These are phyloP conservation scores for Alces alces DNA, from an alignment of 2,113 vertebrate species.

Conservation along the genomic window DNA sequence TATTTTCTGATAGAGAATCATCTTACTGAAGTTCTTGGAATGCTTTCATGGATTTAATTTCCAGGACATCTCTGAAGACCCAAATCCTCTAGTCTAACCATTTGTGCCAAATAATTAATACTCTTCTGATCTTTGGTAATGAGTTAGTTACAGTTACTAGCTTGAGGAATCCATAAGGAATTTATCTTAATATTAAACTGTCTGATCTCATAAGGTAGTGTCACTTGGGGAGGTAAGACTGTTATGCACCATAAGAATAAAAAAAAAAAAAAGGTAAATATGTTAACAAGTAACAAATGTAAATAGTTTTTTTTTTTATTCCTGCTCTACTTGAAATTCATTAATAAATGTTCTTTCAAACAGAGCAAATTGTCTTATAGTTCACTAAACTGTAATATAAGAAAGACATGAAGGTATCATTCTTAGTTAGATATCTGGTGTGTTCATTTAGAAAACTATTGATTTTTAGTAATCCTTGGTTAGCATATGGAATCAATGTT, in stretches of 20 bases:
- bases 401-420: background rate
- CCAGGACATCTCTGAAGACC: background rate
- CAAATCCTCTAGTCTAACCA: background rate
- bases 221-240: background rate
- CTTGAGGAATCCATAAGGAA: background rate
- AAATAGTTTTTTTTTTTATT: background rate
- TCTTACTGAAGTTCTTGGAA: background rate
- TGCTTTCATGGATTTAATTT: background rate
- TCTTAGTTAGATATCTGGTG: background rate
- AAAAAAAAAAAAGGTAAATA: background rate
- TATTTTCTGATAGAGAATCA: background rate
- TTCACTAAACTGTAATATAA: background rate
- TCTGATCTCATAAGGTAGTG: background rate
- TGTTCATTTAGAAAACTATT: background rate
- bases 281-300: background rate
- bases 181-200: background rate
- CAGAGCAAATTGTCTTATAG: background rate
- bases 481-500: background rate
- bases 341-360: background rate
- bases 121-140: background rate
- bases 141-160: background rate
- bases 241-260: background rate
- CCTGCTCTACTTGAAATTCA: background rate
- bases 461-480: background rate
- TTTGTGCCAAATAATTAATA: background rate